Evolutionary conservation across 2,113 vertebrate genomes (phyloP).

Genomic region (Chrysemys picta): DNA sequence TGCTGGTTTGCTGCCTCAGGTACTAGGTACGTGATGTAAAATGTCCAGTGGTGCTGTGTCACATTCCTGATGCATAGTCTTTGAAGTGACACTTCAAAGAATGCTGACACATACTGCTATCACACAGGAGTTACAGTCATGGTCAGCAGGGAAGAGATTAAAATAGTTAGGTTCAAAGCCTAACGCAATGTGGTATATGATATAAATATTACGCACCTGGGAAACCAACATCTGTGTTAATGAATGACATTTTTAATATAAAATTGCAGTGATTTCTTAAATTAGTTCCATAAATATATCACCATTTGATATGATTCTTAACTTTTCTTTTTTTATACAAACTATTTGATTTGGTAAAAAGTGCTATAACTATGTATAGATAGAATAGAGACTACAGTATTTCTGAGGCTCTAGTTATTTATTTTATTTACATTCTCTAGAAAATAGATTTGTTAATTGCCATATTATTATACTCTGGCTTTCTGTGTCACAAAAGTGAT

Average conservation of each 20-base stretch:
- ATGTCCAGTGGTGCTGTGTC: not conserved
- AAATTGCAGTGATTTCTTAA: not conserved
- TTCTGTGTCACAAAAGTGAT: not conserved
- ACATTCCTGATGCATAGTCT: not conserved
- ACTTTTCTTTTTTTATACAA: not conserved
- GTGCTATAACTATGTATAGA: not conserved
- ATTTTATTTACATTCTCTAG: not conserved
- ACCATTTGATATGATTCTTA: rapidly evolving
- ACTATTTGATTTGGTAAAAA: not conserved
- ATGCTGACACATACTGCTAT: not conserved
- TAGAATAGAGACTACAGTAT: not conserved
- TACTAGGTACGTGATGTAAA: not conserved
- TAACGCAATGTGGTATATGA: rapidly evolving
- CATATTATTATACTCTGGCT: not conserved
- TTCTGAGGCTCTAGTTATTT: not conserved
- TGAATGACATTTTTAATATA: not conserved
- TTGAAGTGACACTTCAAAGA: not conserved
- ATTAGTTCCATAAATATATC: not conserved
- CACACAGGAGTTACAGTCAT: rapidly evolving
- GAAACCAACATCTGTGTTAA: not conserved
- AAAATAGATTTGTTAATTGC: not conserved
- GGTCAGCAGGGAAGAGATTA: not conserved
- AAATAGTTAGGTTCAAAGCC: not conserved
- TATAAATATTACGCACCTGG: not conserved
- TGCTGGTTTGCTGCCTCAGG: not conserved